Evolutionary conservation across 2,797 vertebrate species (phyloP), one percentile per base, ranked within the genome.

Genomic region (Diglossa cyanea): DNA sequence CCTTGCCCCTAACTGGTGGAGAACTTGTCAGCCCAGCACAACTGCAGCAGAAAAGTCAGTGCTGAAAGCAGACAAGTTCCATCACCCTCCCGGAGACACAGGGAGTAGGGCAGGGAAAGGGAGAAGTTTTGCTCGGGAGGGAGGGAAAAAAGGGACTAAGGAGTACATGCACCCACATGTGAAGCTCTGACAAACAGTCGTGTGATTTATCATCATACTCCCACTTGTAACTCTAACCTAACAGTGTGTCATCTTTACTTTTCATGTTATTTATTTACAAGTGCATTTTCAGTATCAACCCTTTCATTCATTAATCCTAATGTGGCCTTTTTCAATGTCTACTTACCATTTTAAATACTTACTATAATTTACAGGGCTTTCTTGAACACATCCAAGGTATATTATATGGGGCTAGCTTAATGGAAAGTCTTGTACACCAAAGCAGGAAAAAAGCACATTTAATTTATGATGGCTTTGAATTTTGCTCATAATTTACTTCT

Each of bases 311-410:
- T 98, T 98, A 98, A 98, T 98, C 97, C 97, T 98, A 98, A 98
- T 98, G 97, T 98, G 98, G 97, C 98, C 97, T 98, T 98, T 98
- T 97, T 97, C 98, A 96, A 96, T 88, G 97, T 97, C 98, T 98
- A 98, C 97, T 98, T 98, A 98, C 98, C 98, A 98, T 98, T 98
- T 98, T 98, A 98, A 98, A 98, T 98, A 98, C 98, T 98, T 97
- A 95, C 97, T 95, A 97, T 98, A 98, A 98, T 98, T 98, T 98
- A 98, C 97, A 97, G 94, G 97, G 97, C 98, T 98, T 98, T 98
- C 98, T 97, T 97, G 97, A 98, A 97, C 95, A 97, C 97, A 98
- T 98, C 97, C 96, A 98, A 98, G 98, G 98, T 97, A 97, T 98
- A 96, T 98, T 98, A 98, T 98, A 98, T 98, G 98, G 91, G 94